These are phyloP conservation scores for Bombus breviceps DNA, from an alignment of 1,140 invertebrate species.

Conservation along the genomic window DNA sequence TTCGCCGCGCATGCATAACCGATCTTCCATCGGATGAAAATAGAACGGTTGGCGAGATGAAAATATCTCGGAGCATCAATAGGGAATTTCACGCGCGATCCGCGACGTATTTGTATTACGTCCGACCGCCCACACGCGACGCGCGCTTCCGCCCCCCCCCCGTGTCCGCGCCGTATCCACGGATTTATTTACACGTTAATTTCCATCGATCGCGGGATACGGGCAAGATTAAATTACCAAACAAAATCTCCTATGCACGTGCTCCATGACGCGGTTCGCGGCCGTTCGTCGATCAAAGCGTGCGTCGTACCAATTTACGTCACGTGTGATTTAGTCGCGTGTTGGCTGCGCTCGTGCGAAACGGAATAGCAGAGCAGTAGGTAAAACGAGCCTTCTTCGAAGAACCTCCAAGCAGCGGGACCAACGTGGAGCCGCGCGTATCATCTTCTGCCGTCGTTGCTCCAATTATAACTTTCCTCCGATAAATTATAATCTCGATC, in stretches of 20 bases:
- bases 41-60: neutral
- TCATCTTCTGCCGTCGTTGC: neutral
- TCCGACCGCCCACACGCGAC: neutral
- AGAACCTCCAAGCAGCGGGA: neutral
- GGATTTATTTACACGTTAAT: constrained; percentile 47
- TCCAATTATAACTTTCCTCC: constrained; percentile 8
- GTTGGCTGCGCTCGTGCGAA: constrained; percentile 39
- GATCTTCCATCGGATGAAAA: neutral
- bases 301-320: constrained; percentile 55
- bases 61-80: neutral
- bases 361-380: constrained; percentile 56
- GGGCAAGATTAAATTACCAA: constrained; percentile 46
- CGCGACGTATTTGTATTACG: neutral
- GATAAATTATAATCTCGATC: neutral
- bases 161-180: neutral
- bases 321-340: constrained; percentile 60
- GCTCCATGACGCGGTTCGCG: constrained; percentile 6
- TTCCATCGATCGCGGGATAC: constrained; percentile 20
- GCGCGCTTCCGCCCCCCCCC: neutral
- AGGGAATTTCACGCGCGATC: neutral
- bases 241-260: constrained; percentile 30
- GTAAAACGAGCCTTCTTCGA: constrained; percentile 45
- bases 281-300: constrained; percentile 42
- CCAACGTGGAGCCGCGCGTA: neutral
- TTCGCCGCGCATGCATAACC: neutral